Percentiles rank a stretch among this genome's conserved stretches.
Conservation (phyloP, 2,888 invertebrate genomes). For the Eupithecia centaureata region DNA sequence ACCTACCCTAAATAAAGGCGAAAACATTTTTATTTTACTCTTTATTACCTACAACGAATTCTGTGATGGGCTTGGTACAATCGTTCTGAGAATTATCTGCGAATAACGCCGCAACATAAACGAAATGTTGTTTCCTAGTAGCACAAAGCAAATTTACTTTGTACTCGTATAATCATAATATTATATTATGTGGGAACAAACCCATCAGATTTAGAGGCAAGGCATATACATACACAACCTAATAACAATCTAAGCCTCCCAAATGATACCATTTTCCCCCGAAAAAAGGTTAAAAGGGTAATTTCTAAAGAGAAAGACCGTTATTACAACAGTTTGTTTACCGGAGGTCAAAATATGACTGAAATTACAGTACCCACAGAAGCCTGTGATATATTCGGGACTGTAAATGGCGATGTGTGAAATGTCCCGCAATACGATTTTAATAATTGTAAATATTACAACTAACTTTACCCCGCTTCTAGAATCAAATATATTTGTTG, state of each 20-base stretch:
- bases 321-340: conserved; percentile 58
- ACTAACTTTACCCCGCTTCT: too few species aligned
- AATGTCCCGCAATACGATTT: conserved; percentile 1
- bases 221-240: conserved; percentile 56
- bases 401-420: not conserved
- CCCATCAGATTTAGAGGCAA: conserved; percentile 43
- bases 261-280: conserved; percentile 62
- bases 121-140: conserved; percentile 9
- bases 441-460: not conserved
- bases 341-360: conserved; percentile 55
- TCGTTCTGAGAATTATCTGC: not conserved
- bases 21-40: not conserved
- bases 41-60: not conserved
- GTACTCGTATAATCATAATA: conserved; percentile 20
- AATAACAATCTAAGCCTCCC: conserved; percentile 61
- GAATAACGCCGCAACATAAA: not conserved
- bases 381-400: conserved; percentile 9
- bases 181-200: conserved; percentile 30
- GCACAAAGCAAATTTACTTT: conserved; percentile 18
- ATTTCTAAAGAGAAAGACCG: conserved; percentile 58
- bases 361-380: conserved; percentile 49
- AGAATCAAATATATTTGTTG: not conserved
- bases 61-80: not conserved
- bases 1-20: too few species aligned
- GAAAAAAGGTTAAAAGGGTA: conserved; percentile 62